phyloP scores from a whole-genome alignment of 2,888 invertebrate species.

The Eretmocerus hayati region DNA sequence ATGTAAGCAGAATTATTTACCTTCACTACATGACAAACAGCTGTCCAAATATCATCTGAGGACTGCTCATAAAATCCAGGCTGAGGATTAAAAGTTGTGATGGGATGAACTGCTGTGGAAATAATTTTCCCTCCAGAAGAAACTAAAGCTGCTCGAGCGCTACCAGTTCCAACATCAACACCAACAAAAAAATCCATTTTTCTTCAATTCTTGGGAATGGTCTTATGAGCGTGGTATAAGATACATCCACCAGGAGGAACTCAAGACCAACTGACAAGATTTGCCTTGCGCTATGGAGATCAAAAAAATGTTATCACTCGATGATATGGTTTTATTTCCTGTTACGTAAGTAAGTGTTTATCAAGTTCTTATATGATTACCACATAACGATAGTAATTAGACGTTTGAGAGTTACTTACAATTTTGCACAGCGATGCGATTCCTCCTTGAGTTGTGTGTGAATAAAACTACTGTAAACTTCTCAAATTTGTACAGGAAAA shows the following conservation, averaged over 20 bases:
- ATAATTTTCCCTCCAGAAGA: conserved; percentile 60
- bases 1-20: conserved; percentile 52
- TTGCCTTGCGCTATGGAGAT: conserved; percentile 1
- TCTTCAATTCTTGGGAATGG: background rate
- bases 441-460: too few species aligned
- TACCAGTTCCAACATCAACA: conserved; percentile 90
- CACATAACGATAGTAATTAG: too few species aligned
- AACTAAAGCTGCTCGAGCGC: conserved; percentile 80
- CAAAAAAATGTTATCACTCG: conserved; percentile 24
- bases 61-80: conserved; percentile 83
- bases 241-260: background rate
- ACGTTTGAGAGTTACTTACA: too few species aligned
- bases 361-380: too few species aligned
- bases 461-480: too few species aligned
- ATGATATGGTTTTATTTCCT: background rate
- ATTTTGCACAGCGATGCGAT: too few species aligned
- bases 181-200: conserved; percentile 62
- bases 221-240: background rate
- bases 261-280: conserved; percentile 4
- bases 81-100: conserved; percentile 72
- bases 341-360: background rate
- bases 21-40: conserved; percentile 67
- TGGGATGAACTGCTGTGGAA: conserved; percentile 57
- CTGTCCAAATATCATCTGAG: conserved; percentile 80
- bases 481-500: too few species aligned